These are phyloP conservation scores for Caenorhabditis briggsae DNA, from an alignment of 1,140 invertebrate genomes.

Conservation along the genomic window DNA sequence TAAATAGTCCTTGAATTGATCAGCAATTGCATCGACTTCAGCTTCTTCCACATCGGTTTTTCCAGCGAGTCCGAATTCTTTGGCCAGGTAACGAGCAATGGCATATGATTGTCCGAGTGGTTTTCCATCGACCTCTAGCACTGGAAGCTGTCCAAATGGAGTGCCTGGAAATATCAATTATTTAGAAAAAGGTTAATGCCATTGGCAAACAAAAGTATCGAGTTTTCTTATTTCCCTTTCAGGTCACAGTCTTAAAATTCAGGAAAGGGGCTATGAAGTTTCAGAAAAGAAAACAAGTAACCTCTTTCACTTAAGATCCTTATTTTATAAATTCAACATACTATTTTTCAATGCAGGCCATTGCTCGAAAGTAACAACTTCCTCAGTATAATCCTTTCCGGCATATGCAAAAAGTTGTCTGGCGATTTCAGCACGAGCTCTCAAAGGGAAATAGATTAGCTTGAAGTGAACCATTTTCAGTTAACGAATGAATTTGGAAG, in stretches of 20 bases:
- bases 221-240: background rate
- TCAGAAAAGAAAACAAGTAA: no score
- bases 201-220: background rate
- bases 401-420: slow-evolving; percentile 46
- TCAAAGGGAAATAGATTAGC: slow-evolving; percentile 35
- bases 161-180: slow-evolving; percentile 14
- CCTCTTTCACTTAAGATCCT: no score
- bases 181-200: background rate
- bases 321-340: background rate
- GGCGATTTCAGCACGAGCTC: slow-evolving; percentile 37
- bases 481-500: background rate
- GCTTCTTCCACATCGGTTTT: slow-evolving; percentile 51
- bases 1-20: slow-evolving; percentile 60
- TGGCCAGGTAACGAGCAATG: slow-evolving; percentile 67
- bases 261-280: no score
- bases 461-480: slow-evolving; percentile 36
- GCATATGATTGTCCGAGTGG: slow-evolving; percentile 64
- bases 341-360: slow-evolving; percentile 44
- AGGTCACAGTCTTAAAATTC: no score
- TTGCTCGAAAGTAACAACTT: background rate
- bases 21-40: slow-evolving; percentile 55
- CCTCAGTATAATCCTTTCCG: slow-evolving; percentile 29
- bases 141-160: slow-evolving; percentile 67
- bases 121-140: slow-evolving; percentile 69
- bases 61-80: slow-evolving; percentile 63